Conservation (phyloP, 2,113 vertebrate species). For the Thunnus thynnus region DNA sequence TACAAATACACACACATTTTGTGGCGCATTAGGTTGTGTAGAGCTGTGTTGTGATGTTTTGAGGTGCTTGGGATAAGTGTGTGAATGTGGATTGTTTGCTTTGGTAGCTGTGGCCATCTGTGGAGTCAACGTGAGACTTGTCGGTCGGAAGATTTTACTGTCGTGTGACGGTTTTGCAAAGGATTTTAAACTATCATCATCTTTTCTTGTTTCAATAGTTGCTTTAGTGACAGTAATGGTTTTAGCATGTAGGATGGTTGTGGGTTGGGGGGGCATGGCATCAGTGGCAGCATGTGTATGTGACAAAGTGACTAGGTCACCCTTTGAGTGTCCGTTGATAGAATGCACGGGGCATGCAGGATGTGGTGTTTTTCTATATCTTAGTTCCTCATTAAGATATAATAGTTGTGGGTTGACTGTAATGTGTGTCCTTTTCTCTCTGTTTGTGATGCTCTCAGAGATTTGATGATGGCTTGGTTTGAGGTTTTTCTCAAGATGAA, state of each 20-base stretch:
- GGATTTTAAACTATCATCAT: not conserved
- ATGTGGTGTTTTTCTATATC: conserved; percentile 45
- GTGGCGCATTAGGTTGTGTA: conserved; percentile 2
- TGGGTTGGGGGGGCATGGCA: conserved; percentile 20
- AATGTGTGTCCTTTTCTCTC: conserved; percentile 46
- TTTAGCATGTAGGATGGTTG: conserved; percentile 50
- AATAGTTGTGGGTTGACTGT: conserved; percentile 51
- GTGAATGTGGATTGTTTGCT: conserved; percentile 52
- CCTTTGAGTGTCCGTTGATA: conserved; percentile 23
- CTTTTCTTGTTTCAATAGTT: conserved; percentile 66
- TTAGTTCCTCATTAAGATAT: conserved; percentile 57
- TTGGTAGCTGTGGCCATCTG: conserved; percentile 71
- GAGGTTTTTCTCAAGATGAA: conserved; percentile 33
- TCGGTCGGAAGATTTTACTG: conserved; percentile 22
- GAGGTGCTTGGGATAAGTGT: conserved; percentile 34
- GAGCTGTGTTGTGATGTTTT: conserved; percentile 16
- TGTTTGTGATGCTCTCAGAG: conserved; percentile 35
- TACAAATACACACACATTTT: conserved; percentile 51
- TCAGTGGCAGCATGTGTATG: not conserved
- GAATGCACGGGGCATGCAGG: conserved; percentile 67
- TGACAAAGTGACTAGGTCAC: conserved; percentile 29
- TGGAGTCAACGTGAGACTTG: conserved; percentile 53
- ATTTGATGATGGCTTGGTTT: conserved; percentile 43
- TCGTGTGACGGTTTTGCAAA: not conserved
- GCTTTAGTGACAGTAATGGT: conserved; percentile 69